Conservation (phyloP, 1,140 invertebrate species). For the Trichonephila inaurata region DNA sequence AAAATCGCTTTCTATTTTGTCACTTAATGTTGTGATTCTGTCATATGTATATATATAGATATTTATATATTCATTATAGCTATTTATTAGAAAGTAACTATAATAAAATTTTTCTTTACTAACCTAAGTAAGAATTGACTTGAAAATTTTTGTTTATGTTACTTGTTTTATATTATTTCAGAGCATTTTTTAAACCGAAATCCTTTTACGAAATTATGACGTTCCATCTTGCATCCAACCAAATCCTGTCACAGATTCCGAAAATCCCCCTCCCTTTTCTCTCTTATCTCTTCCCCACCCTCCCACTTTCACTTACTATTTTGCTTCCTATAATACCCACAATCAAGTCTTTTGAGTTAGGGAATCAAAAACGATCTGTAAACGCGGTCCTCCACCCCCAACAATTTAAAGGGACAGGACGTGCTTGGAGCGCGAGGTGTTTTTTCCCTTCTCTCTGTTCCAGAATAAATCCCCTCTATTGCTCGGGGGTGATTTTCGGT, state of each 20-base stretch:
- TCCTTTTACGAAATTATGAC: neutral
- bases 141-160: no score
- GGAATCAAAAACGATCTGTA: conserved; percentile 61
- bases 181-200: neutral
- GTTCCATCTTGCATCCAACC: neutral
- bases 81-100: no score
- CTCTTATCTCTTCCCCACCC: neutral
- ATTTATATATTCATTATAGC: no score
- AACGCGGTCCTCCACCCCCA: conserved; percentile 5
- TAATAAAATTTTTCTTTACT: no score
- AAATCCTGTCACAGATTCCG: neutral
- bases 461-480: conserved; percentile 62
- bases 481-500: conserved; percentile 51
- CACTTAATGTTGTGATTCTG: no score
- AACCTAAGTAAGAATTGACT: no score
- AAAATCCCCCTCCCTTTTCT: neutral
- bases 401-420: conserved; percentile 60
- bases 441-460: neutral
- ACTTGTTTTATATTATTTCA: neutral
- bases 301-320: neutral
- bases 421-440: conserved; percentile 39
- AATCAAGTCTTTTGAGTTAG: conserved; percentile 59
- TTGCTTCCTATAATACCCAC: conserved; percentile 51
- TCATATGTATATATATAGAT: no score
- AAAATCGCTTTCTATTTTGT: no score